Base-by-base conservation (phyloP, 2,888 invertebrate species). In the Rhagonycha fulva region DNA sequence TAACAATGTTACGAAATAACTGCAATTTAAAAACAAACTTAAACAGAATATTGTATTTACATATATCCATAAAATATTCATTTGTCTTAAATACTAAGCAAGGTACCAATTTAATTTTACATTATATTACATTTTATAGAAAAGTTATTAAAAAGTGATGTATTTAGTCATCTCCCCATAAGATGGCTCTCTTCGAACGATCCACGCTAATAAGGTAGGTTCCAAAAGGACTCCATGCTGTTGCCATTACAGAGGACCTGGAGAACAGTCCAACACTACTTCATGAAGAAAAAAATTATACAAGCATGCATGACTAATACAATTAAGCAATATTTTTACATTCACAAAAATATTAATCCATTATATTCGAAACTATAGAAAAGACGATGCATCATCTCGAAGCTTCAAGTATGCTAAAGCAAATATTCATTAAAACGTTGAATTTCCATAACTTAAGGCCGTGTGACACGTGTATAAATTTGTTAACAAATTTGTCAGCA, bases 141-240 rank as follows among this genome's bases (percentile, higher is more conserved):
- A n/a, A 47, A 47, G 47, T 47, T 47, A 47, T 7, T n/a, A 47
- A 47, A 47, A 47, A n/a, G 47, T 47, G 47, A 5, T n/a, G 47
- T n/a, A 47, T 47, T 19, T 73, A 60, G 63, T 63, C 89, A 84
- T 94, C 94, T 62, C 93, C 92, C 95, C 97, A 97, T 78, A 97
- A 90, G 79, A 95, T 90, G 74, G 94, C 94, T 81, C 93, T 93
- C 88, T 94, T 96, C 82, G 93, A 91, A 81, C 94, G 92, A 88
- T 97, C 97, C 81, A 96, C 96, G 62, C 95, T 94, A 71, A 95
- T 94, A 73, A 97, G 88, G 76, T 92, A 92, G 68, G 93, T 92
- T 63, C 94, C 95, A 85, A 94, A 94, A 7, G 96, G 95, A 87
- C 95, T 95, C 96, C 97, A 97, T 66, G 95, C 92, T 62, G 96